These are phyloP conservation scores for Reticulitermes lucifugus DNA, from an alignment of 2,888 invertebrate genomes.

Conservation along the genomic window DNA sequence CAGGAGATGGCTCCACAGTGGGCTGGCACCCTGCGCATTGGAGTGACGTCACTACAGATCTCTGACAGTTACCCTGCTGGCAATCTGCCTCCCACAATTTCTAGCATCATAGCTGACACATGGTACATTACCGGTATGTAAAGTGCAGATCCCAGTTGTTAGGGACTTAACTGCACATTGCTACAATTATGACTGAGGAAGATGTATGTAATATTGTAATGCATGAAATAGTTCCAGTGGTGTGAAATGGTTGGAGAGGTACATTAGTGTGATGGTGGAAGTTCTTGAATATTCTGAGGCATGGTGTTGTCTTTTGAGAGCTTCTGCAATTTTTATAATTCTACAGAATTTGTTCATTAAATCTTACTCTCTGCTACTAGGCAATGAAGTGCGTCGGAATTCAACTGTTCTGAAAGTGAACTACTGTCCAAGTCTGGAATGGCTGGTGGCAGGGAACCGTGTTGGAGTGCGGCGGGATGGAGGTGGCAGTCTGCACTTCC, in stretches of 20 bases:
- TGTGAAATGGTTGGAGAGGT: too few species aligned
- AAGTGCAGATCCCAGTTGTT: too few species aligned
- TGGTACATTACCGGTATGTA: constrained; percentile 73
- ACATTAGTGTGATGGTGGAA: too few species aligned
- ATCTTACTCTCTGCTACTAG: constrained; percentile 59
- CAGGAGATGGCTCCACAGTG: constrained; percentile 71
- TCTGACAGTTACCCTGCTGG: constrained; percentile 71
- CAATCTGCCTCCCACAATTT: constrained; percentile 74
- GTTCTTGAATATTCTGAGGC: too few species aligned
- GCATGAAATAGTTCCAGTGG: too few species aligned
- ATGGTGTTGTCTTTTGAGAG: too few species aligned
- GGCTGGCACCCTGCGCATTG: constrained; percentile 82
- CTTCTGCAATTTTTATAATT: too few species aligned
- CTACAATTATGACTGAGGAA: too few species aligned
- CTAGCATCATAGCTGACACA: constrained; percentile 75
- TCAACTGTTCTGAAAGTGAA: constrained; percentile 75
- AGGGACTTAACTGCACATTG: too few species aligned
- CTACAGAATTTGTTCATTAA: too few species aligned
- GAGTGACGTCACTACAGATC: constrained; percentile 72
- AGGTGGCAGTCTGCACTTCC: constrained; percentile 78
- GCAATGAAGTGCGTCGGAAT: constrained; percentile 78
- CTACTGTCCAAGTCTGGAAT: constrained; percentile 80
- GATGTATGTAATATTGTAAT: too few species aligned
- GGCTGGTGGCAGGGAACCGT: constrained; percentile 83
- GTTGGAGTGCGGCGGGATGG: constrained; percentile 77